A percentile compares a stretch with the other conserved stretches of the same genome.
phyloP scores from a whole-genome alignment of 2,888 invertebrate genomes.

The Gnatocerus cornutus region DNA sequence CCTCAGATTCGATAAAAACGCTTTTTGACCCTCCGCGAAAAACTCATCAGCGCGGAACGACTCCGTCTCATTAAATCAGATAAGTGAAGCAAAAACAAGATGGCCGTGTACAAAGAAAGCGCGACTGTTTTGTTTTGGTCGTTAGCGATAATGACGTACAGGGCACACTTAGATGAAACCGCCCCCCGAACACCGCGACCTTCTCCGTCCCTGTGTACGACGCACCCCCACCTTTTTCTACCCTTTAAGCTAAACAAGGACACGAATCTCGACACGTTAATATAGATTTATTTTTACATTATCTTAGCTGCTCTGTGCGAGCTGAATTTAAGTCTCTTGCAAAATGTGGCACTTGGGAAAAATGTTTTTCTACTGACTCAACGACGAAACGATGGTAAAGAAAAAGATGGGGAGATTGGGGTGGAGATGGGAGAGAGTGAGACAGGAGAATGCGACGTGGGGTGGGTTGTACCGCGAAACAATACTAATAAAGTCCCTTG shows the following conservation, averaged over 20 bases:
- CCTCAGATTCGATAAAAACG: too few species aligned
- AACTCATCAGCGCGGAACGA: not conserved
- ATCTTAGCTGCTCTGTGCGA: conserved; percentile 62
- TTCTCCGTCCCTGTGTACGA: conserved; percentile 42
- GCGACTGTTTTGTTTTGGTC: conserved; percentile 68
- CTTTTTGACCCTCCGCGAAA: not conserved
- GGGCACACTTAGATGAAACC: conserved; percentile 61
- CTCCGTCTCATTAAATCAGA: conserved; percentile 67
- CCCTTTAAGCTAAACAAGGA: conserved; percentile 39
- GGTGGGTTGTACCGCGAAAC: conserved; percentile 49
- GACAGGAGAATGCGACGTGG: conserved; percentile 24
- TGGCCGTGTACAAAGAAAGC: conserved; percentile 68
- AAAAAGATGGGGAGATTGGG: conserved; percentile 20
- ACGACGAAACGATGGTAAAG: conserved; percentile 32
- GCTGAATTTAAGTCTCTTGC: conserved; percentile 65
- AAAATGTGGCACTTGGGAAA: conserved; percentile 69
- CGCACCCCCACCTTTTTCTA: conserved; percentile 25
- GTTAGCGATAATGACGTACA: conserved; percentile 69
- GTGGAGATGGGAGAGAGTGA: conserved; percentile 3
- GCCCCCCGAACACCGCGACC: conserved; percentile 50
- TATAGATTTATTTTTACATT: conserved; percentile 63
- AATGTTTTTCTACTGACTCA: conserved; percentile 59
- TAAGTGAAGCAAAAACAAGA: conserved; percentile 70
- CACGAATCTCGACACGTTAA: conserved; percentile 53
- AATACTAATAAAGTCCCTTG: conserved; percentile 69